These are phyloP conservation scores for Dendrocincla fuliginosa DNA, from an alignment of 2,797 vertebrate species.

Conservation along the genomic window DNA sequence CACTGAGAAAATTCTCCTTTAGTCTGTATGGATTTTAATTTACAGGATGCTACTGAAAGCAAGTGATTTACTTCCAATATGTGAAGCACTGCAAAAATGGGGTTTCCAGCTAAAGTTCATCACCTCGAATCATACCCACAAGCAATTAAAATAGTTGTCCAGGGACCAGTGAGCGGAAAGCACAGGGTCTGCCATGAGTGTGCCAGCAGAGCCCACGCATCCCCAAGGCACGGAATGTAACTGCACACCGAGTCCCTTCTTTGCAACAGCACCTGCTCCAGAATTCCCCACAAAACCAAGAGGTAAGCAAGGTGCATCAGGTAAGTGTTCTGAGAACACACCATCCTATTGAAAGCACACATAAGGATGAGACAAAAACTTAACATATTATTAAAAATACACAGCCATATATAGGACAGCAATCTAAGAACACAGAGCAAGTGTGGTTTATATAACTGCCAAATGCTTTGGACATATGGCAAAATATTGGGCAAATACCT, in stretches of 20 bases:
- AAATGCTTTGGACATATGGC: background rate
- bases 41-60: background rate
- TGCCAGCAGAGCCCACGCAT: rapidly evolving
- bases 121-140: background rate
- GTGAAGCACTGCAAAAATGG: background rate
- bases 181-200: background rate
- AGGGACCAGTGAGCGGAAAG: background rate
- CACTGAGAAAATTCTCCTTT: background rate
- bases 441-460: background rate
- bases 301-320: background rate
- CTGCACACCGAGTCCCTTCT: background rate
- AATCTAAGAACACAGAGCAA: background rate
- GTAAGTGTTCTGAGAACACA: background rate
- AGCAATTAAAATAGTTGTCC: background rate
- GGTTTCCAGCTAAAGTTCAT: background rate
- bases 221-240: rapidly evolving
- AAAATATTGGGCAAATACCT: background rate
- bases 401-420: background rate
- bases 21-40: background rate
- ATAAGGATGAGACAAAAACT: background rate
- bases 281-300: background rate
- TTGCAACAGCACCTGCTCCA: rapidly evolving
- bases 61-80: background rate
- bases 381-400: background rate
- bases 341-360: background rate